Conservation (phyloP, 23 tunicate genomes). For the Trididemnum miniatum region DNA sequence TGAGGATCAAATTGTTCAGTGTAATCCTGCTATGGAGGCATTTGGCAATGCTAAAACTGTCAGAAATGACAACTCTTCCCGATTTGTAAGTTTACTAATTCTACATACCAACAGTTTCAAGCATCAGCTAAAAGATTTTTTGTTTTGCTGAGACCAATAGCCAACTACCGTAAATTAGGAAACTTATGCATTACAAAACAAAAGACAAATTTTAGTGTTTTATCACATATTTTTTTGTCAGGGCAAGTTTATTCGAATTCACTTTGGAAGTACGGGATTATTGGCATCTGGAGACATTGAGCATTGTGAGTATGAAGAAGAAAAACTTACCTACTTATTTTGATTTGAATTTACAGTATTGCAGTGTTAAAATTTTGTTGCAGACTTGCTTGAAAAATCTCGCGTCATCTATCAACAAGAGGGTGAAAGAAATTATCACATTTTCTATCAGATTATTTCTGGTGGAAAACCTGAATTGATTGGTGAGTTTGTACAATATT, state of each 20-base stretch:
- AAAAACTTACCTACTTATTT: no score
- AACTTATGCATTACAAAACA: no score
- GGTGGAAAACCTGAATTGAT: constrained; percentile 91
- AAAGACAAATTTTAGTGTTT: no score
- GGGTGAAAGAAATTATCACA: constrained; percentile 89
- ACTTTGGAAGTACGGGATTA: constrained; percentile 87
- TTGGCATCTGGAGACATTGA: constrained; percentile 98
- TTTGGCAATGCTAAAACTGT: constrained; percentile 95
- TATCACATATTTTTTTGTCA: constrained; percentile 10
- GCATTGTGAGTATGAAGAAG: constrained; percentile 65
- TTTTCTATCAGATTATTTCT: constrained; percentile 87
- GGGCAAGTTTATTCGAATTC: constrained; percentile 99
- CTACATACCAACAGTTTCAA: no score
- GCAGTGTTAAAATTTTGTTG: not conserved
- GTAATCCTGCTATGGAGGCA: constrained; percentile 98
- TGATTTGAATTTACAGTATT: no score
- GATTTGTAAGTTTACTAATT: constrained; percentile 95
- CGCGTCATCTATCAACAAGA: constrained; percentile 92
- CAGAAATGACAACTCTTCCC: constrained; percentile 93
- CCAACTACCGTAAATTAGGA: no score
- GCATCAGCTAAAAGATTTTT: no score
- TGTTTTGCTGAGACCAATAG: no score
- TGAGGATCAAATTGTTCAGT: constrained; percentile 94
- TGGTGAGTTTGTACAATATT: constrained; percentile 31
- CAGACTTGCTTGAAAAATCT: constrained; percentile 89